Conservation (phyloP, 1,140 invertebrate species). For the Phthorimaea operculella region DNA sequence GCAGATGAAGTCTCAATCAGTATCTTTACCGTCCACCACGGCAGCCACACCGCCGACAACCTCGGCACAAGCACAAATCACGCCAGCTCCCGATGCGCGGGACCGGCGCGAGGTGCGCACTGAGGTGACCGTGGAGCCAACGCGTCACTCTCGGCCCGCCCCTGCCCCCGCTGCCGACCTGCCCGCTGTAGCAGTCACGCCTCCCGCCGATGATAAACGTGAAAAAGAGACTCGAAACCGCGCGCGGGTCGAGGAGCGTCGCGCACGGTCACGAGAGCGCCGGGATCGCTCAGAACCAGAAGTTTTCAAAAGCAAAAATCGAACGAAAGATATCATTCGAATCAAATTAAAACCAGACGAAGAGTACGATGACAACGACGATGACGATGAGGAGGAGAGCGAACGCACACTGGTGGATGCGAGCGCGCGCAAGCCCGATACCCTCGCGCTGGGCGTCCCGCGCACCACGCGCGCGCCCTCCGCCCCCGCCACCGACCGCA, state of each 20-base stretch:
- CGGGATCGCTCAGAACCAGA: conserved; percentile 34
- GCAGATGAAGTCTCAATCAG: conserved; percentile 26
- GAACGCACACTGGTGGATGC: conserved; percentile 28
- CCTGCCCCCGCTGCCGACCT: conserved; percentile 3
- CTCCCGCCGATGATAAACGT: conserved; percentile 42
- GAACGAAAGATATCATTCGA: conserved; percentile 68
- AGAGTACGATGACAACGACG: conserved; percentile 69
- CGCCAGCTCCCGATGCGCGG: conserved; percentile 61
- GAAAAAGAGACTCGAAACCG: conserved; percentile 46
- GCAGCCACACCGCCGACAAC: conserved; percentile 38
- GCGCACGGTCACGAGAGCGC: conserved; percentile 36
- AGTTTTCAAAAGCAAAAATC: conserved; percentile 35
- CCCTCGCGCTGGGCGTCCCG: conserved; percentile 48
- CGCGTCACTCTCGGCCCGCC: conserved; percentile 18
- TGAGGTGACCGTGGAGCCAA: conserved; percentile 45
- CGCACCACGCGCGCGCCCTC: conserved; percentile 10
- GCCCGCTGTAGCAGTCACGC: conserved; percentile 10
- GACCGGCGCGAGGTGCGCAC: conserved; percentile 49
- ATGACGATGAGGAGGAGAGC: conserved; percentile 43
- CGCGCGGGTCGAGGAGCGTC: conserved; percentile 37
- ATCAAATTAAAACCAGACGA: conserved; percentile 75
- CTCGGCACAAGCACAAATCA: not conserved
- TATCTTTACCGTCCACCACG: conserved; percentile 45
- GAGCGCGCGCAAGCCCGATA: conserved; percentile 54
- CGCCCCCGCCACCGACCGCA: conserved; percentile 9